Percentiles rank a stretch among this genome's conserved stretches.
Evolutionary conservation across 1,140 invertebrate genomes (phyloP).

Genomic region (Apocrypta bakeri): DNA sequence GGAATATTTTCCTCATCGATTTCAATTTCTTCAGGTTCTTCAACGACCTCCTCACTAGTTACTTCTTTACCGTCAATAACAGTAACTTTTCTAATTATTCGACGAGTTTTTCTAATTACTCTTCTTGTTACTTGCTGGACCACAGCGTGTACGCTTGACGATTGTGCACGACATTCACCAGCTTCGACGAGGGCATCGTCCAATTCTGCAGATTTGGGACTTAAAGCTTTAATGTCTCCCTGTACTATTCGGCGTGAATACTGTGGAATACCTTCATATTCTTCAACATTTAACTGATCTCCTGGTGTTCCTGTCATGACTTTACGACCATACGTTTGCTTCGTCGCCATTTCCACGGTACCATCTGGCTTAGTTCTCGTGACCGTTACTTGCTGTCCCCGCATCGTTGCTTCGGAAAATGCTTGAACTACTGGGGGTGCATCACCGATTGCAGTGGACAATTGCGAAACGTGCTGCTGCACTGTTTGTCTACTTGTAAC

Average conservation of each 20-base stretch:
- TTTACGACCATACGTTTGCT: constrained; percentile 78
- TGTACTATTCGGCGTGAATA: constrained; percentile 73
- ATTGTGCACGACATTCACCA: constrained; percentile 71
- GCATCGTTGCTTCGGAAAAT: constrained; percentile 80
- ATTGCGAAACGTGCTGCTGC: constrained; percentile 70
- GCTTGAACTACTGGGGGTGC: constrained; percentile 74
- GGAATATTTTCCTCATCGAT: constrained; percentile 84
- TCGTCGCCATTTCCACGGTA: constrained; percentile 77
- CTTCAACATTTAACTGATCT: constrained; percentile 78
- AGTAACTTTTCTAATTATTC: constrained; percentile 83
- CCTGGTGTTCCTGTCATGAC: constrained; percentile 78
- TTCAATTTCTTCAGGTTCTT: constrained; percentile 88
- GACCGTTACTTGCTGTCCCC: constrained; percentile 79
- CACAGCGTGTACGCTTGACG: constrained; percentile 82
- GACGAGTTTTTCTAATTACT: constrained; percentile 83
- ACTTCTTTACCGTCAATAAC: constrained; percentile 89
- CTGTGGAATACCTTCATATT: constrained; percentile 78
- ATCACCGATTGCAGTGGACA: constrained; percentile 69
- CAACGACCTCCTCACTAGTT: constrained; percentile 86
- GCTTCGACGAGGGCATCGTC: constrained; percentile 63
- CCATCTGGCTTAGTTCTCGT: constrained; percentile 79
- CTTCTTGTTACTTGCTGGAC: constrained; percentile 86
- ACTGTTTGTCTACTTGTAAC: constrained; percentile 72
- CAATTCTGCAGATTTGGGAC: constrained; percentile 56
- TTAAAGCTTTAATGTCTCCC: constrained; percentile 61